phyloP scores from a whole-genome alignment of 2,113 vertebrate species.

The Orthonyx spaldingii region DNA sequence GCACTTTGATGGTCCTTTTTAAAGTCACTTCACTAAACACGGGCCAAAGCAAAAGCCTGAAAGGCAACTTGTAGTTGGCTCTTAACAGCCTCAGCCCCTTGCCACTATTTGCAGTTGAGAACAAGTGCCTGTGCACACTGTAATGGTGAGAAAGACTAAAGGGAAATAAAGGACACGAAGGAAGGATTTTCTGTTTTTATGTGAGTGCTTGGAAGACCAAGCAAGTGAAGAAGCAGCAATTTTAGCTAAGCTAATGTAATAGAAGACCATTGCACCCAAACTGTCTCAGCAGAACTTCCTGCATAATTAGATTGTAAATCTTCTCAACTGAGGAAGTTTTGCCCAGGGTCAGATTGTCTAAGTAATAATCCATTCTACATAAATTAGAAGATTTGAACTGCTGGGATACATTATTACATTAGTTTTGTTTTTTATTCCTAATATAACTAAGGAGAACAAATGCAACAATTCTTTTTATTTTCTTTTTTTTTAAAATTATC shows the following conservation, averaged over 20 bases:
- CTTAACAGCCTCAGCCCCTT: background rate
- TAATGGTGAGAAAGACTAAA: constrained; percentile 5
- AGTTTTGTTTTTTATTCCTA: constrained; percentile 34
- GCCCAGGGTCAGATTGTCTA: constrained; percentile 60
- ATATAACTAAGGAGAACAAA: constrained; percentile 37
- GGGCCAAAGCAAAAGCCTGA: constrained; percentile 31
- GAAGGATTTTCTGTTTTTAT: constrained; percentile 27
- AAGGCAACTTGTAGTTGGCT: background rate
- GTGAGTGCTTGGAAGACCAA: constrained; percentile 38
- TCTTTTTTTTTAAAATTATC: background rate
- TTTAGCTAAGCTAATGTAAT: constrained; percentile 59
- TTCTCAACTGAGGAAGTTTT: constrained; percentile 64
- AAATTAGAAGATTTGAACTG: constrained; percentile 63
- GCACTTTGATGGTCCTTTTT: constrained; percentile 38
- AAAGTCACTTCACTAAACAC: constrained; percentile 22
- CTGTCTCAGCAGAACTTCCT: constrained; percentile 65
- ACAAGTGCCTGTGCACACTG: background rate
- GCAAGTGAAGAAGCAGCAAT: constrained; percentile 31
- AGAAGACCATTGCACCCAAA: constrained; percentile 55
- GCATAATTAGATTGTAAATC: constrained; percentile 68
- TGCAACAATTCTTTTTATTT: constrained; percentile 3
- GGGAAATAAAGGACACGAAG: background rate
- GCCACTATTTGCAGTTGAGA: background rate
- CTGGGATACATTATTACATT: constrained; percentile 51
- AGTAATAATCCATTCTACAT: constrained; percentile 69